Evolutionary conservation across 2,888 invertebrate genomes (phyloP), one percentile per base, ranked within the genome.

Genomic region (Callyntrura guangdongensis): DNA sequence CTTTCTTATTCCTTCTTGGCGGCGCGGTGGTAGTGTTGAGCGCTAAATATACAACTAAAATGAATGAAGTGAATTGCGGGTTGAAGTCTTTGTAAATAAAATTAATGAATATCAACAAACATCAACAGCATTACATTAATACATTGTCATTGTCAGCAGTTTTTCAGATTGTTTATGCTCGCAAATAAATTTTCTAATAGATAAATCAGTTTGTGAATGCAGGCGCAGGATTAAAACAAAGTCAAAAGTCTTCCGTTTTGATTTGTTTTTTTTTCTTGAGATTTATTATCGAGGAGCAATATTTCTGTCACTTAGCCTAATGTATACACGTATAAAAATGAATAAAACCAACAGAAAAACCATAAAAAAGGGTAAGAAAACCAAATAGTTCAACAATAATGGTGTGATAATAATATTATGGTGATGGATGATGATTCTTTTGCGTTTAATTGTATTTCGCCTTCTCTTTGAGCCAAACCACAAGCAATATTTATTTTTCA

Each of bases 1-100:
- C 47, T 22, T 77, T 79, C 56, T 79, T 56, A 79, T n/a, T n/a
- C n/a, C 56, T 79, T 22, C 47, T 49, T 49, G 14, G 53, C n/a
- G n/a, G n/a, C n/a, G n/a, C n/a, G n/a, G n/a, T n/a, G n/a, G n/a
- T n/a, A n/a, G n/a, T n/a, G n/a, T n/a, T n/a, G n/a, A n/a, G n/a
- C n/a, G n/a, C n/a, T n/a, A n/a, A n/a, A n/a, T 53, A 79, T 0
- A 36, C 36, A 72, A 72, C n/a, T n/a, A n/a, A n/a, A n/a, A n/a
- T n/a, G n/a, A 11, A 47, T 45, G 9, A 67, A 12, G 1, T 67
- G 67, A 25, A 67, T 27, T n/a, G n/a, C n/a, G 27, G 61, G 3
- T 61, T 61, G 6, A 20, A 20, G 11, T 59, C 6, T 4, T 59
- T 59, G 2, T 59, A 11, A 20, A 12, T n/a, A 56, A 56, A 56